Percentiles rank a stretch among this genome's conserved stretches.
Conservation (phyloP, 30 jellyfish, hydroid and myxozoan species). For the Morbakka virulenta region DNA sequence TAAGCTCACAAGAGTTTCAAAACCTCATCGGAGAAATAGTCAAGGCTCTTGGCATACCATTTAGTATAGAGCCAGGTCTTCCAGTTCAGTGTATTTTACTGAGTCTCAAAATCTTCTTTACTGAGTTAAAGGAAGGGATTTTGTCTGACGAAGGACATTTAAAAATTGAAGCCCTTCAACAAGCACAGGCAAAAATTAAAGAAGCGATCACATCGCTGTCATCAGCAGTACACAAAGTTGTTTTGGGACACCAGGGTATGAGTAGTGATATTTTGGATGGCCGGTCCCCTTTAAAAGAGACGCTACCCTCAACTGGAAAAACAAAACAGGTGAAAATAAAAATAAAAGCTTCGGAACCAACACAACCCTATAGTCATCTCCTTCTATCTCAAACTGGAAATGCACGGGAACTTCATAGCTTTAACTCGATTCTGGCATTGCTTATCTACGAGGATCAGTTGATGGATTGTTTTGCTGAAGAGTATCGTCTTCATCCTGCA, state of each 20-base stretch:
- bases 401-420: background rate
- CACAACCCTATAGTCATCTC: background rate
- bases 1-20: no score
- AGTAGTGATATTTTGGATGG: no score
- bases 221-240: no score
- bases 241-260: no score
- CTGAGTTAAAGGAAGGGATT: background rate
- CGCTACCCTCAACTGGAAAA: no score
- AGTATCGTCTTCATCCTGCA: background rate
- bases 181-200: no score
- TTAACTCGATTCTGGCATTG: background rate
- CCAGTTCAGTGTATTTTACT: background rate
- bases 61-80: no score
- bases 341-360: background rate
- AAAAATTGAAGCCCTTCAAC: no score
- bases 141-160: no score
- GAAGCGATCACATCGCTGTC: no score
- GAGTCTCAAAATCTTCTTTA: background rate
- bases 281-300: no score
- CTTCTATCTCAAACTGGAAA: background rate
- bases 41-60: background rate
- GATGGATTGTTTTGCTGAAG: background rate
- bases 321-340: background rate
- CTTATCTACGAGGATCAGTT: background rate
- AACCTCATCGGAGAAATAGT: no score